A percentile compares a stretch with the other conserved stretches of the same genome.
Conservation (phyloP, 2,888 invertebrate genomes). For the Archips crataeganus region DNA sequence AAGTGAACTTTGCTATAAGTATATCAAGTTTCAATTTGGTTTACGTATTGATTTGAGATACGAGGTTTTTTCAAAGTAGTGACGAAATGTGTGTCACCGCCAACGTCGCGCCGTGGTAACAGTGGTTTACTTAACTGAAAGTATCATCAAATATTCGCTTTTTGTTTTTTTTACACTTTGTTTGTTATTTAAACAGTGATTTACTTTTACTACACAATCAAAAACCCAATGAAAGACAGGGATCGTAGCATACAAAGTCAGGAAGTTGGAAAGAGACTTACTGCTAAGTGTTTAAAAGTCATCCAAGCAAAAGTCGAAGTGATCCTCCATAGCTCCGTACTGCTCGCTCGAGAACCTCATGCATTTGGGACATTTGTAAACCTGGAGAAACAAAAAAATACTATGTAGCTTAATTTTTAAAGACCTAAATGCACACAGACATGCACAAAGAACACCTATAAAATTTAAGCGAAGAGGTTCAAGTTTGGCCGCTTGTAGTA, state of each 20-base stretch:
- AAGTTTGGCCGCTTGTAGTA: too few relatives aligned
- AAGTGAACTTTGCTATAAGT: too few relatives aligned
- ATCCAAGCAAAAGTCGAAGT: constrained; percentile 77
- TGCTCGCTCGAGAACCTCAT: constrained; percentile 69
- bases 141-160: neutral
- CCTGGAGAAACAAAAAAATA: constrained; percentile 56
- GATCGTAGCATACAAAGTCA: constrained; percentile 5
- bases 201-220: neutral
- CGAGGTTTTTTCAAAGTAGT: too few relatives aligned
- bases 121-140: neutral
- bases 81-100: neutral
- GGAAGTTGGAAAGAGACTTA: constrained; percentile 10
- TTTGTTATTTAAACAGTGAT: neutral
- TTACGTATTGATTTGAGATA: too few relatives aligned
- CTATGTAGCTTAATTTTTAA: neutral
- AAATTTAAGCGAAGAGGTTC: neutral
- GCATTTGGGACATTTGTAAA: constrained; percentile 77
- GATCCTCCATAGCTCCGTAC: constrained; percentile 72
- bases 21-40: too few relatives aligned
- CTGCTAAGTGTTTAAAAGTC: constrained; percentile 58
- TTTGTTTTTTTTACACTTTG: neutral
- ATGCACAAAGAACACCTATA: neutral
- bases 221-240: constrained; percentile 13
- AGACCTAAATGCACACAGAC: neutral
- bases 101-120: neutral